A percentile compares a stretch with the other conserved stretches of the same genome.
Conservation (phyloP, 2,113 vertebrate species). For the Odobenus rosmarus region DNA sequence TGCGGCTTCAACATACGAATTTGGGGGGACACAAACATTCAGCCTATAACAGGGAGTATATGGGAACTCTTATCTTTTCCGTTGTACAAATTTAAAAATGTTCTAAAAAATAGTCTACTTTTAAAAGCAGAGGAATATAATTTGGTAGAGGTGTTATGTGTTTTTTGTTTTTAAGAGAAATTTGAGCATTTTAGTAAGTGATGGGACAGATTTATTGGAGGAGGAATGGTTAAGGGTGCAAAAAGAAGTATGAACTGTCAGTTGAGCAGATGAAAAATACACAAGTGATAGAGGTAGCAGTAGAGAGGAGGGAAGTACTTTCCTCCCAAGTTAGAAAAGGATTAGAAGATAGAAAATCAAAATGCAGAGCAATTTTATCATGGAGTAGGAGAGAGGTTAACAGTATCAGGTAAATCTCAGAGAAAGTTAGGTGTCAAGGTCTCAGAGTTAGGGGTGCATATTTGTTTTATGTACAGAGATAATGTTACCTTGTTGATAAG, state of each 20-base stretch:
- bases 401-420: background rate
- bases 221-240: background rate
- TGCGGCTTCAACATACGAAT: background rate
- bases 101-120: background rate
- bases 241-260: background rate
- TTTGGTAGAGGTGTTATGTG: background rate
- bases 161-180: conserved; percentile 36
- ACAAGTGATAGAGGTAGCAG: background rate
- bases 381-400: background rate
- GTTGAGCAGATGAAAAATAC: background rate
- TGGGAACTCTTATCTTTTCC: background rate
- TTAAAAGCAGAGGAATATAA: background rate
- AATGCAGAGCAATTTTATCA: background rate
- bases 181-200: background rate
- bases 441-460: background rate
- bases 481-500: background rate
- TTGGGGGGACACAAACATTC: background rate
- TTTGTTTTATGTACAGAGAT: background rate
- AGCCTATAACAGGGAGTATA: background rate
- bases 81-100: background rate
- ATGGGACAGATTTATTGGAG: conserved; percentile 8
- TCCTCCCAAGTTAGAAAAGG: background rate
- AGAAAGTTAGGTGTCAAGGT: background rate
- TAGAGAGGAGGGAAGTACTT: background rate
- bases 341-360: conserved; percentile 29